These are phyloP conservation scores for Myrmecophaga tridactyla DNA, from an alignment of 2,113 vertebrate genomes.

Conservation along the genomic window DNA sequence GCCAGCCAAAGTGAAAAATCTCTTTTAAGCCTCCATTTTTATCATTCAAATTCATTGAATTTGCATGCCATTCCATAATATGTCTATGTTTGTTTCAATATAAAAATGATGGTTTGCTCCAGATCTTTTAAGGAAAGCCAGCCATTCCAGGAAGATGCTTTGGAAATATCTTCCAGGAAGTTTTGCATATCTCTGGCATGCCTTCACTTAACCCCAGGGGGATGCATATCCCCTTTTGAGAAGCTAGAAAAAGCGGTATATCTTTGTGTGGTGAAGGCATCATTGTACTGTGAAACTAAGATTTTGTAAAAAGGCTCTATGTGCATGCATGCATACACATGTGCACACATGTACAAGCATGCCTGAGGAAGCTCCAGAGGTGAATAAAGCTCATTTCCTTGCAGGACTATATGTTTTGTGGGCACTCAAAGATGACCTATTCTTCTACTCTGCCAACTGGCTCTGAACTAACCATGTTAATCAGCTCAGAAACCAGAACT, in stretches of 20 bases:
- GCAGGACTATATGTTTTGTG: background rate
- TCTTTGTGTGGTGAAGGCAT: background rate
- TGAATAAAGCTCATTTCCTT: background rate
- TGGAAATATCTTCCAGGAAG: background rate
- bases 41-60: background rate
- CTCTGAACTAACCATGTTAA: background rate
- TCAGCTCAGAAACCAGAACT: background rate
- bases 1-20: background rate
- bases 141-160: background rate
- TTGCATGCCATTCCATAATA: background rate
- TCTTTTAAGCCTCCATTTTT: background rate
- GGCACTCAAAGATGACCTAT: background rate
- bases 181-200: background rate
- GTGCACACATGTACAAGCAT: background rate
- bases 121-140: slow-evolving; percentile 6
- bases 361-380: background rate
- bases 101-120: background rate
- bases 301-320: background rate
- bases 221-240: background rate
- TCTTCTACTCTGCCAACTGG: background rate
- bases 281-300: background rate
- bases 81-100: background rate
- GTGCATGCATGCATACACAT: background rate
- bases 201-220: no score
- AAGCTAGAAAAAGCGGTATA: background rate